Base-by-base conservation (phyloP, 1,140 invertebrate genomes). In the Lordiphosa collinella region DNA sequence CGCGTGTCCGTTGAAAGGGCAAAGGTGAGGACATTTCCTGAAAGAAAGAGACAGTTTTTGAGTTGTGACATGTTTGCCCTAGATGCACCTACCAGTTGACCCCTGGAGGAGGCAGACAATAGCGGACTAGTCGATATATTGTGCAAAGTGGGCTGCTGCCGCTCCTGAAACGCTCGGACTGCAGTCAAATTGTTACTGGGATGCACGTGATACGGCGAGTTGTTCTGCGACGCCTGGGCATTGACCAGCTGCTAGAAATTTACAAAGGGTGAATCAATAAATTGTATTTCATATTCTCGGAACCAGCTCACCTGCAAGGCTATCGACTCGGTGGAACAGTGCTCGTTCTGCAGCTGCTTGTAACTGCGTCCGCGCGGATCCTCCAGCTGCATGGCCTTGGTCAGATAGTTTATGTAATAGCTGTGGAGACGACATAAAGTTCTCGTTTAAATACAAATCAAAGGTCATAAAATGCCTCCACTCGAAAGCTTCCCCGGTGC, bases 321-420 rank as follows among this genome's bases (percentile, higher is more conserved):
- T 86, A 92, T 92, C 35, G 89, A 90, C 75, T 92, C 91, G 36
- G 89, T 90, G 37, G 90, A 89, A 55, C 89, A 88, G 88, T 59
- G 89, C 86, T 72, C 90, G 89, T 62, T 90, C 88, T 68, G 90
- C 80, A 84, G 89, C 58, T 92, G 91, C 75, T 91, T 91, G 72
- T 92, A 93, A 69, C 90, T 90, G 65, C 75, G 76, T 31, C 50
- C 56, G 31, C 92, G 89, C 13, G 92, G 92, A 90, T 93, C 92
- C 89, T 93, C 92, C 92, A 93, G 92, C 89, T 92, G 92, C 82
- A 93, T 93, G 22, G 91, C 92, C 89, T 92, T 93, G 43, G 91
- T 94, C 53, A 92, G 90, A 89, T 95, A 93, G 90, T 94, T 94
- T 75, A 95, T 92, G 87, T 93, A 95, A 89, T 94, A 95, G 67